A percentile compares a stretch with the other conserved stretches of the same genome.
Conservation (phyloP, 2,888 invertebrate genomes). For the Aromia moschata region DNA sequence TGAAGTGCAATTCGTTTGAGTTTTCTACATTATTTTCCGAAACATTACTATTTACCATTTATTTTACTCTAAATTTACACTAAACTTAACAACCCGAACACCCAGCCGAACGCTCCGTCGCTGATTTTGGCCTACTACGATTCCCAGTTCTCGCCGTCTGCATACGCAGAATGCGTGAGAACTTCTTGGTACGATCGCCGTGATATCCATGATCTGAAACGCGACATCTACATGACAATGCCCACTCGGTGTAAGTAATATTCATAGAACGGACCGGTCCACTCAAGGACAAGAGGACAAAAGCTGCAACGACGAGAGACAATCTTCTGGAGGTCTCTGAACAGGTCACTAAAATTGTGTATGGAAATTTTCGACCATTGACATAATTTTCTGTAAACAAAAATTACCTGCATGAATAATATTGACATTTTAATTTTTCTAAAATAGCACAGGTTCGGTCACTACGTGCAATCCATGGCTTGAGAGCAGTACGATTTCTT, state of each 20-base stretch:
- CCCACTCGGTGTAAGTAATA: conserved; percentile 38
- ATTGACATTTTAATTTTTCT: no score
- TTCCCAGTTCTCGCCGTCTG: conserved; percentile 2
- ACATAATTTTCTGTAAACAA: no score
- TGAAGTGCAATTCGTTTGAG: no score
- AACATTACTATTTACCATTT: no score
- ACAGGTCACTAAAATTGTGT: conserved; percentile 4
- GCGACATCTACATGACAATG: conserved; percentile 37
- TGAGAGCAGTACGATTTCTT: no score
- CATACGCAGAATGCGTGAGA: conserved; percentile 42
- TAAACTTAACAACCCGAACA: no score
- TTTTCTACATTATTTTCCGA: no score
- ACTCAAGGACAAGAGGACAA: conserved; percentile 24
- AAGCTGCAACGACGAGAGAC: conserved; percentile 10
- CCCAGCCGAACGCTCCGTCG: conserved; percentile 9
- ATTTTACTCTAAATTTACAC: no score
- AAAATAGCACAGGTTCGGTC: no score
- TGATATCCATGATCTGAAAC: conserved; percentile 32
- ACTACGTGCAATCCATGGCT: no score
- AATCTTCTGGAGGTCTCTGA: conserved; percentile 1
- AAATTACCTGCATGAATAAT: no score
- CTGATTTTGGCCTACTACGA: conserved; percentile 18
- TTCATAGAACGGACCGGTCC: conserved; percentile 37
- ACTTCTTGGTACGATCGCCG: conserved; percentile 36
- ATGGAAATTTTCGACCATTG: no score